phyloP scores from a whole-genome alignment of 2,888 invertebrate genomes.

The Euplexia lucipara region DNA sequence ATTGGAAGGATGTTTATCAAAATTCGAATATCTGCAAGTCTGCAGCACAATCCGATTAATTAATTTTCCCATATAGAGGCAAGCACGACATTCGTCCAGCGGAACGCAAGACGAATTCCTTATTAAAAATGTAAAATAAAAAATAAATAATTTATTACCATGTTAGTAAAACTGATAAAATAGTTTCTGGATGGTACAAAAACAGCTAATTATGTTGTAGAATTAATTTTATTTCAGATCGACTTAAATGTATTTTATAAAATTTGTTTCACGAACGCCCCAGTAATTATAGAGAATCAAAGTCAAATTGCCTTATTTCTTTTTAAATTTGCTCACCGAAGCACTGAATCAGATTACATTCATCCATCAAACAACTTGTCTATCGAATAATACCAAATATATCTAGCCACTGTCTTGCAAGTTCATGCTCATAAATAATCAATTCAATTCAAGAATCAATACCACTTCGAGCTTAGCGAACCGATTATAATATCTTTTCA shows the following conservation, averaged over 20 bases:
- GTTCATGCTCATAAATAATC: conserved; percentile 58
- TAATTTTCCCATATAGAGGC: conserved; percentile 52
- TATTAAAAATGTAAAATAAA: conserved; percentile 28
- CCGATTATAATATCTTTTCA: conserved; percentile 49
- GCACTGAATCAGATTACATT: conserved; percentile 27
- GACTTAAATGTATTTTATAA: neutral
- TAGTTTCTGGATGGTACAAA: conserved; percentile 21
- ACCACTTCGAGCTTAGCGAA: conserved; percentile 30
- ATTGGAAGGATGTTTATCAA: conserved; percentile 22
- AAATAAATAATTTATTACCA: conserved; percentile 24
- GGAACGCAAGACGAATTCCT: conserved; percentile 32
- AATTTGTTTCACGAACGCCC: conserved; percentile 11
- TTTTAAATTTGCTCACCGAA: conserved; percentile 29
- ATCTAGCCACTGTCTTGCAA: conserved; percentile 47
- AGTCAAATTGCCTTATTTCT: neutral
- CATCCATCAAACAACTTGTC: conserved; percentile 56
- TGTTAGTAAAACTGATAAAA: conserved; percentile 13
- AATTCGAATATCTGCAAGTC: conserved; percentile 30
- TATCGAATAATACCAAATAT: conserved; percentile 41
- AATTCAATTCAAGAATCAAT: conserved; percentile 50
- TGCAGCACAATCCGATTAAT: conserved; percentile 39
- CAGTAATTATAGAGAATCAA: neutral
- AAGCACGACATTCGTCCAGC: conserved; percentile 22
- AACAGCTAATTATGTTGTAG: conserved; percentile 13
- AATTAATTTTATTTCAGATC: neutral